Base-by-base conservation (phyloP, 1,140 invertebrate species). In the Diorhabda elongata region DNA sequence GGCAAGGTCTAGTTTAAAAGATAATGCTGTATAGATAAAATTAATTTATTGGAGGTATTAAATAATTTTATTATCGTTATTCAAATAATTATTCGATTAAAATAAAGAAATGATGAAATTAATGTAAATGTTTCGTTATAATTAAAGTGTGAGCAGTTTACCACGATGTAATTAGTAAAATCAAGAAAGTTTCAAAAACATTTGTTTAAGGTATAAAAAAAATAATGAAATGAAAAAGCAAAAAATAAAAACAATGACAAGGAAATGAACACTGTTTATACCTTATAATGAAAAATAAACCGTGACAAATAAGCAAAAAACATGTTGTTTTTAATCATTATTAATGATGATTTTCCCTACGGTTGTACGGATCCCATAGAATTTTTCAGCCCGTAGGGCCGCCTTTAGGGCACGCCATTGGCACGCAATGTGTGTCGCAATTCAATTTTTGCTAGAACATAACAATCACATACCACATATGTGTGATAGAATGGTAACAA, bases 381-480 rank as follows among this genome's bases (percentile, higher is more conserved):
- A 26, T 59, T 42, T 45, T 11, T 41, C 65, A 60, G 65, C 65
- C 57, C 42, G 47, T 8, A 63, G 44, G 43, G 61, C 42, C 61
- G 43, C 7, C 58, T 60, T 60, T 9, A n/a, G 57, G 58, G 58
- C 44, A 67, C 64, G 58, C 42, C 65, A 57, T n/a, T 67, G 52
- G 58, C 65, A 67, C 58, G 58, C 65, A 67, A 59, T 67, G 6
- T 26, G 26, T 52, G 65, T 67, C 44, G 65, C 63, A 59, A 58
- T 56, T 26, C 26, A 26, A 26, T 26, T 26, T 65, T 44, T 60
- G 65, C 76, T 77, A 76, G 75, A 79, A 79, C 77, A 78, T 76
- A 79, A 72, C 67, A 79, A 77, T 71, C 77, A 77, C 75, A 78
- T 74, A 76, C 76, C 78, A 75, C 75, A 79, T 79, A 79, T 78